Conservation (phyloP, 2,113 vertebrate genomes). For the Lipotes vexillifer region DNA sequence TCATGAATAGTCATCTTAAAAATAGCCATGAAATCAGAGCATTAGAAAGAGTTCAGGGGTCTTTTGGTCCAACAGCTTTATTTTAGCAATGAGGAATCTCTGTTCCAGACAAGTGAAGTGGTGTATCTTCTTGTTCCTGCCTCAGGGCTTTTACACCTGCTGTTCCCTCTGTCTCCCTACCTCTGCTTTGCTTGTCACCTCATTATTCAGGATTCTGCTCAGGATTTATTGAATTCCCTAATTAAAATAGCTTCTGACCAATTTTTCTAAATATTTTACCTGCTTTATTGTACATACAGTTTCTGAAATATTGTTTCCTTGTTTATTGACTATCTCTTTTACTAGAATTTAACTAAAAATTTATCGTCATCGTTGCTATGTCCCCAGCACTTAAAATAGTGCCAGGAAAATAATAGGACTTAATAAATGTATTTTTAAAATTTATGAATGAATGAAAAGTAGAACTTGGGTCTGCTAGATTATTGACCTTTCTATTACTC, state of each 20-base stretch:
- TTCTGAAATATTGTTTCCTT: not conserved
- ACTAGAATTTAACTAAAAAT: not conserved
- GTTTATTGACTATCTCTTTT: not conserved
- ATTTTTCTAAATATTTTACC: not conserved
- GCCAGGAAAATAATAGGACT: not conserved
- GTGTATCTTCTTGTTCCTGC: not conserved
- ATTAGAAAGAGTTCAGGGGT: not conserved
- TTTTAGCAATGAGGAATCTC: not conserved
- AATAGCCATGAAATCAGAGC: not conserved
- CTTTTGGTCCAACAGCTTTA: not conserved
- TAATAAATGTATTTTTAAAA: not conserved
- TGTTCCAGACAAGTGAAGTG: not conserved
- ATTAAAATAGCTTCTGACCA: not conserved
- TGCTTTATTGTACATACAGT: not conserved
- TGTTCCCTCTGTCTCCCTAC: not conserved
- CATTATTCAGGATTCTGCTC: not conserved
- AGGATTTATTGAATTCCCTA: not conserved
- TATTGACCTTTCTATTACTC: not conserved
- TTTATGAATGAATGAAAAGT: not conserved
- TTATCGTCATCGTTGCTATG: not conserved
- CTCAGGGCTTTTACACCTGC: not conserved
- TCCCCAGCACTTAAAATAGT: not conserved
- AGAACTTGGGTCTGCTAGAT: not conserved
- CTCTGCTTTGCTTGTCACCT: not conserved
- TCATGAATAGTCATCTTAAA: not conserved